Base-by-base conservation (phyloP, 2,888 invertebrate species). In the Drosophila affinis region DNA sequence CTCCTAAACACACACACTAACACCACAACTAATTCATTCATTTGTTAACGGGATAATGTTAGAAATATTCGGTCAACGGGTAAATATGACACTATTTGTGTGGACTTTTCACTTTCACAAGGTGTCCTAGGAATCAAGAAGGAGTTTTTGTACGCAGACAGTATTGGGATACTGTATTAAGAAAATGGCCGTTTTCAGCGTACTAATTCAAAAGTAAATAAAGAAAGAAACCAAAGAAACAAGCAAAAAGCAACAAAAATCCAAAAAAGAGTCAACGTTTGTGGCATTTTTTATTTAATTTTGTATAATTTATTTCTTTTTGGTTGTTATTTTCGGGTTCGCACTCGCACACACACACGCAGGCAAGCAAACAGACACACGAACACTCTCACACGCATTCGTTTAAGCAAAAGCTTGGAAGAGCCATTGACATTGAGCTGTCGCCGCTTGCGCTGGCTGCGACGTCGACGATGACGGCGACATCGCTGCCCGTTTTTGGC, bases 401-500 rank as follows among this genome's bases (percentile, higher is more conserved):
- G 27, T 34, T 47, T 18, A 44, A 51, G 48, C 53, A 47, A 68
- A 59, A 77, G 62, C 18, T 56, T 32, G 9, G 18, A 39, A 10
- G 75, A 77, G 81, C 85, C 88, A 82, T 87, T 82, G 82, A 82
- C 82, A 82, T 82, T 82, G 82, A 82, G 82, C 88, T 84, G 81
- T 76, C 81, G 59, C 71, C 60, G 79, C 62, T 53, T 48, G 17
- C 77, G 53, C 59, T 64, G 67, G 63, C 10, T 72, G 17, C 34
- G 60, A 12, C 59, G 61, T 48, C 46, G 58, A 54, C n/a, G 60
- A n/a, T 18, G 39, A 21, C 46, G 47, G 12, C 57, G 57, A 29
- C 34, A 47, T 48, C 48, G 78, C 60, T 67, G 80, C 70, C 76
- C 84, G 61, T 80, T 76, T 87, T 84, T 87, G 85, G 85, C 62